Conservation (phyloP, 2,797 vertebrate species). For the Morelia viridis region DNA sequence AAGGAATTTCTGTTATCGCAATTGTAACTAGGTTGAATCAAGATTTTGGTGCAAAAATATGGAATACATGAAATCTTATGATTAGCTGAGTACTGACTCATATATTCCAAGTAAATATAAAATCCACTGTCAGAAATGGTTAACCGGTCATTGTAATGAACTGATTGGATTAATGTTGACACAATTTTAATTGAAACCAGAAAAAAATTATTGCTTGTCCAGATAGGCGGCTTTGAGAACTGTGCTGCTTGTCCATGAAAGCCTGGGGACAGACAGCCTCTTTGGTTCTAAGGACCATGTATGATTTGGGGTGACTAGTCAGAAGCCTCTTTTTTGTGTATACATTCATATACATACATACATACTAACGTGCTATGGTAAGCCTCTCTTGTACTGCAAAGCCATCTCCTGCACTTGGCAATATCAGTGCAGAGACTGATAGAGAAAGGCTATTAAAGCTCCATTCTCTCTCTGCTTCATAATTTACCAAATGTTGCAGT, state of each 20-base stretch:
- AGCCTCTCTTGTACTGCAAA: not conserved
- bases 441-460: not conserved
- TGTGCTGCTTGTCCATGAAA: not conserved
- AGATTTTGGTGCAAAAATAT: not conserved
- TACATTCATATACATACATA: not conserved
- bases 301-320: not conserved
- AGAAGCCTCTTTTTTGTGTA: not conserved
- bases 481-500: not conserved
- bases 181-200: not conserved
- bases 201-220: not conserved
- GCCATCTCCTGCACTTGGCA: not conserved
- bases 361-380: not conserved
- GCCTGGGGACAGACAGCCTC: not conserved
- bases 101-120: not conserved
- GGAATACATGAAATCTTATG: not conserved
- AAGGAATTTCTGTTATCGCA: not conserved
- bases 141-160: not conserved
- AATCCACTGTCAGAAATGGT: not conserved
- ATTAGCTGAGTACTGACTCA: not conserved
- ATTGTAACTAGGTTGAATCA: not conserved
- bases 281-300: not conserved
- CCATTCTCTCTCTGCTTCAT: not conserved
- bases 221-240: not conserved
- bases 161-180: not conserved
- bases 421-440: not conserved